Evolutionary conservation across 2,113 vertebrate genomes (phyloP).

Genomic region (Furnarius figulus): DNA sequence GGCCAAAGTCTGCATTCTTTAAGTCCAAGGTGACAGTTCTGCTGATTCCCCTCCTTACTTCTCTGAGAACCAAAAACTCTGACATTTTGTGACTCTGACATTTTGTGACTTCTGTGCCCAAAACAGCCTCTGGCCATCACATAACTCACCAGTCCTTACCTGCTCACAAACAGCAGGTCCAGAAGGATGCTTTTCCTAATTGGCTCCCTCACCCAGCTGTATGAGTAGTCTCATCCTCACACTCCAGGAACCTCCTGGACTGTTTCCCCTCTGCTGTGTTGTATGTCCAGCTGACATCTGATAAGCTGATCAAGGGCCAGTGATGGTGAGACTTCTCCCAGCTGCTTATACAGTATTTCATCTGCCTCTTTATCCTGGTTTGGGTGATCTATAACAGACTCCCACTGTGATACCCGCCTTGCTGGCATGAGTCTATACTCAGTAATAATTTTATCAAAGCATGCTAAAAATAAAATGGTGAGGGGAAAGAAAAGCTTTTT

Average conservation of each 20-base stretch:
- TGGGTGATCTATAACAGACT: background rate
- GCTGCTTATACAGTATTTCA: background rate
- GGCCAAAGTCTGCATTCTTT: background rate
- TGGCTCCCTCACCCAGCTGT: background rate
- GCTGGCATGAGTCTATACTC: background rate
- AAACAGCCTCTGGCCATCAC: background rate
- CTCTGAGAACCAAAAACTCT: background rate
- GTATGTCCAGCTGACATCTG: background rate
- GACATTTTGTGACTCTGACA: too few relatives aligned
- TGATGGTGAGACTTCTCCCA: background rate
- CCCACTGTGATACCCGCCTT: background rate
- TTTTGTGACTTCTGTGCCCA: background rate
- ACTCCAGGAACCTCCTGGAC: background rate
- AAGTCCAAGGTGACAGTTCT: background rate
- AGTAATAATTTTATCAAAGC: background rate
- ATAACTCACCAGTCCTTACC: background rate
- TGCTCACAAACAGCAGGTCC: background rate
- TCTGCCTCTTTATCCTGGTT: background rate
- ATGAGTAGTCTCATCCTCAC: background rate
- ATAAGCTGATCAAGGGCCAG: background rate
- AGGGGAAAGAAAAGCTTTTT: background rate
- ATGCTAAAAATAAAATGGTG: background rate
- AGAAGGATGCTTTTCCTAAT: background rate
- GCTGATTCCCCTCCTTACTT: background rate
- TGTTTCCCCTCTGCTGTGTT: background rate